Evolutionary conservation across 2,113 vertebrate genomes (phyloP).

Genomic region (Notothenia rossii): DNA sequence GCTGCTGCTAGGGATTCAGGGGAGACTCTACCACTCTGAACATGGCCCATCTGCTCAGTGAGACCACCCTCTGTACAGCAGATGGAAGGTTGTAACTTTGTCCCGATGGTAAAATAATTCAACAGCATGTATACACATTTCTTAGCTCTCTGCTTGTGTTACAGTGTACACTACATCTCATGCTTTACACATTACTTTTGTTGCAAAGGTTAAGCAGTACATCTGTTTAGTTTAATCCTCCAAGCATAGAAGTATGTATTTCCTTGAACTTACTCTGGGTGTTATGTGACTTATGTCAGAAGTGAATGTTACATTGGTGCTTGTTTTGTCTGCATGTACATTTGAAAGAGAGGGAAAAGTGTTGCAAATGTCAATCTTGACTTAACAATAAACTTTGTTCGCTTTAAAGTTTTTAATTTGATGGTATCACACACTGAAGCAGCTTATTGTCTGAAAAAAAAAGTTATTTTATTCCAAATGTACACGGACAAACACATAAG

Average conservation of each 20-base stretch:
- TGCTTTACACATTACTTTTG: constrained; percentile 27
- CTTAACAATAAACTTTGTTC: constrained; percentile 59
- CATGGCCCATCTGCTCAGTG: constrained; percentile 37
- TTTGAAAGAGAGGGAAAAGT: constrained; percentile 48
- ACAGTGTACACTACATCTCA: constrained; percentile 31
- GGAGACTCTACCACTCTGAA: constrained; percentile 65
- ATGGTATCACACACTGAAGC: neutral
- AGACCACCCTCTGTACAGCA: constrained; percentile 28
- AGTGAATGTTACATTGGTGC: constrained; percentile 75
- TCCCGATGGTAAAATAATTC: neutral
- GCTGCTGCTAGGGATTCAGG: constrained; percentile 60
- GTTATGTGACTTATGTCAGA: constrained; percentile 59
- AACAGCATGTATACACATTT: constrained; percentile 32
- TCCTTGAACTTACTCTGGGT: constrained; percentile 40
- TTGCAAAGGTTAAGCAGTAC: constrained; percentile 29
- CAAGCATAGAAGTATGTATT: constrained; percentile 41
- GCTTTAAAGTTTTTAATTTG: constrained; percentile 29
- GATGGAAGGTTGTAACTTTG: constrained; percentile 7
- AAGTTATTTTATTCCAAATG: constrained; percentile 74
- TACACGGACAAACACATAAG: constrained; percentile 49
- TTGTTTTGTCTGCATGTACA: constrained; percentile 72
- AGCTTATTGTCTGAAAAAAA: constrained; percentile 15
- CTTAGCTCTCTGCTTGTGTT: constrained; percentile 41
- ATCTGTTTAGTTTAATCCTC: constrained; percentile 30
- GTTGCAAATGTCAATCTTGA: constrained; percentile 57